Conservation (phyloP, 2,888 invertebrate species). For the Colletes collaris region DNA sequence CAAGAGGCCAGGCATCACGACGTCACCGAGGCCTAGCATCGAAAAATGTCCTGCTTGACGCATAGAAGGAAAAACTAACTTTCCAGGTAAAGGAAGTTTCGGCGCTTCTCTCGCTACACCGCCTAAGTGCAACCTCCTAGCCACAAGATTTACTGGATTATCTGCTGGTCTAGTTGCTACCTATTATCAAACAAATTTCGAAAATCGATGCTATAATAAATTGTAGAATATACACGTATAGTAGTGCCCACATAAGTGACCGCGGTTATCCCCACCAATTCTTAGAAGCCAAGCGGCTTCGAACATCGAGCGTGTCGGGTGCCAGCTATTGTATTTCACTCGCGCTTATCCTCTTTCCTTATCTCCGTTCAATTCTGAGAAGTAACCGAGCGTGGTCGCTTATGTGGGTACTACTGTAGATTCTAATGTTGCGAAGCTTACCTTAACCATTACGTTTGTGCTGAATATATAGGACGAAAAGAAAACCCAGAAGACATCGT, state of each 20-base stretch:
- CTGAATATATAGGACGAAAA: conserved; percentile 99
- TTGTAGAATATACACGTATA: not conserved
- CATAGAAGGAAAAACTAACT: conserved; percentile 98
- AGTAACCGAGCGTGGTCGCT: too few species aligned
- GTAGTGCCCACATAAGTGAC: too few species aligned
- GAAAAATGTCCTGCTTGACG: conserved; percentile 98
- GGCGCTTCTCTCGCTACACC: conserved; percentile 96
- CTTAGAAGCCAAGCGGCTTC: too few species aligned
- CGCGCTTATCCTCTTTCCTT: too few species aligned
- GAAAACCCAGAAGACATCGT: conserved; percentile 99
- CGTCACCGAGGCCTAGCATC: conserved; percentile 94
- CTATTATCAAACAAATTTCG: conserved; percentile 75
- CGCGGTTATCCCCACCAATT: too few species aligned
- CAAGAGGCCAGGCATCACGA: conserved; percentile 97
- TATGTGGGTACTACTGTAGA: too few species aligned
- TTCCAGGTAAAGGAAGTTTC: conserved; percentile 97
- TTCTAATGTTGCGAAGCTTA: conserved; percentile 83
- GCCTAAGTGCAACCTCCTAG: conserved; percentile 95
- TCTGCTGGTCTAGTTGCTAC: conserved; percentile 94
- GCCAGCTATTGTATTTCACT: too few species aligned
- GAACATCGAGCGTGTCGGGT: too few species aligned
- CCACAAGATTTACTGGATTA: conserved; percentile 96
- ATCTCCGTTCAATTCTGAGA: too few species aligned
- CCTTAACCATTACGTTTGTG: conserved; percentile 99
- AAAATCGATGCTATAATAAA: not conserved